Base-by-base conservation (phyloP, 2,113 vertebrate species). In the Scatophagus argus region DNA sequence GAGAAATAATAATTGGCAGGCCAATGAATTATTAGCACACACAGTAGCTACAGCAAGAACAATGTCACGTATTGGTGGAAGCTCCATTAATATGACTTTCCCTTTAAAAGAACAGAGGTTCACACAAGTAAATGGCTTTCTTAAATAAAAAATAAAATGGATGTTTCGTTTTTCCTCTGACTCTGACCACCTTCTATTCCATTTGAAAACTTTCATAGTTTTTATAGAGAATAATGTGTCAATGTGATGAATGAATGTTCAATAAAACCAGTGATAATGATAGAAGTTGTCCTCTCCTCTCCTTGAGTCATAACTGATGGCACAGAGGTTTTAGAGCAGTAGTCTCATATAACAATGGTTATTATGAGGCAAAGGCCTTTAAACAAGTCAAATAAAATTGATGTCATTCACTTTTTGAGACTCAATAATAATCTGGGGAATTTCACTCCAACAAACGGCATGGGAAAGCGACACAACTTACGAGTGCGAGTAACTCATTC, bases 401-500 rank as follows among this genome's bases (percentile, higher is more conserved):
- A 93, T 93, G 90, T 92, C 91, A 81, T 89, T 93, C 89, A 89
- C 86, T 91, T 87, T 92, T 90, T 75, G 84, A 93, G 91, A 91
- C 86, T 83, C 78, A 74, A 91, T 75, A 90, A 84, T 87, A 90
- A 93, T 92, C 91, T 86, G 44, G 87, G 91, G 89, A 95, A 95
- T 96, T 93, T 85, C 90, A 93, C 94, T 95, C 94, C 95, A 94
- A 88, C 95, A 95, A 96, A 96, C 94, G 95, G 87, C 94, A 95
- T 64, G 83, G 78, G 83, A 64, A 88, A 96, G 95, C 94, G 96
- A 96, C 94, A 95, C 96, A 95, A 96, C 96, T 96, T 96, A 96
- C 94, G 94, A 94, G 90, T 92, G 93, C 91, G 88, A 96, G 95
- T 96, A 96, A 97, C 95, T 96, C 95, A 95, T 95, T 96, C 94